phyloP scores from a whole-genome alignment of 2,797 vertebrate genomes.

The Hoplostethus mediterraneus region DNA sequence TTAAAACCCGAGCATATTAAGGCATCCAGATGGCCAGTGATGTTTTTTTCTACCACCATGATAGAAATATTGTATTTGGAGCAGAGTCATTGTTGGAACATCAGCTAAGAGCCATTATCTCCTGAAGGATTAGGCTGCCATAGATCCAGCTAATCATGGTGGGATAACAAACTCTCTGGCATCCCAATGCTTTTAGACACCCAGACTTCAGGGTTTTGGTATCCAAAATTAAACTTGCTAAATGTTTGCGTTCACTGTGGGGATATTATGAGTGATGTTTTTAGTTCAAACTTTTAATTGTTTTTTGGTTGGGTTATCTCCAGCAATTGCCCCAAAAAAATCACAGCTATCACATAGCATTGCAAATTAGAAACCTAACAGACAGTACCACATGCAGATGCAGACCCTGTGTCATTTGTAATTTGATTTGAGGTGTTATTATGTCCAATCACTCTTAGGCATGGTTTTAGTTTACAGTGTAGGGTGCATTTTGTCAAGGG shows the following conservation, averaged over 20 bases:
- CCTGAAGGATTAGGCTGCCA: conserved; percentile 77
- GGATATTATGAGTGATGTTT: conserved; percentile 28
- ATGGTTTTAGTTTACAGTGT: not conserved
- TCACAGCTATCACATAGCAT: not conserved
- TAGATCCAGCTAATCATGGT: conserved; percentile 76
- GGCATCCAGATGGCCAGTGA: conserved; percentile 77
- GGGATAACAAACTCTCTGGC: conserved; percentile 72
- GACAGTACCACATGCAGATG: not conserved
- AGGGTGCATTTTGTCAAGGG: not conserved
- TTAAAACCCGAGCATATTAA: conserved; percentile 74
- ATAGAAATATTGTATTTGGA: conserved; percentile 79
- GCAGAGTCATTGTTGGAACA: conserved; percentile 75
- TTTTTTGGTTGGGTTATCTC: conserved; percentile 27
- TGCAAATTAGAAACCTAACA: conserved; percentile 12
- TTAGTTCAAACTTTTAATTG: conserved; percentile 38
- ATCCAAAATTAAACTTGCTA: conserved; percentile 61
- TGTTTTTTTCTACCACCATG: conserved; percentile 40
- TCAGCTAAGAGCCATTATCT: conserved; percentile 79
- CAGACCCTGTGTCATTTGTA: not conserved
- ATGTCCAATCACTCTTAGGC: not conserved
- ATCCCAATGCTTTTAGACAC: conserved; percentile 43
- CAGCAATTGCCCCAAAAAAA: conserved; percentile 14
- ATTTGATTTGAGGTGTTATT: not conserved
- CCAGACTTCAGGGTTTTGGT: conserved; percentile 44
- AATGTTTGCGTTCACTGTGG: conserved; percentile 40